Evolutionary conservation across 1,140 invertebrate species (phyloP), one percentile per base, ranked within the genome.

Genomic region (Temnothorax curvispinosus): DNA sequence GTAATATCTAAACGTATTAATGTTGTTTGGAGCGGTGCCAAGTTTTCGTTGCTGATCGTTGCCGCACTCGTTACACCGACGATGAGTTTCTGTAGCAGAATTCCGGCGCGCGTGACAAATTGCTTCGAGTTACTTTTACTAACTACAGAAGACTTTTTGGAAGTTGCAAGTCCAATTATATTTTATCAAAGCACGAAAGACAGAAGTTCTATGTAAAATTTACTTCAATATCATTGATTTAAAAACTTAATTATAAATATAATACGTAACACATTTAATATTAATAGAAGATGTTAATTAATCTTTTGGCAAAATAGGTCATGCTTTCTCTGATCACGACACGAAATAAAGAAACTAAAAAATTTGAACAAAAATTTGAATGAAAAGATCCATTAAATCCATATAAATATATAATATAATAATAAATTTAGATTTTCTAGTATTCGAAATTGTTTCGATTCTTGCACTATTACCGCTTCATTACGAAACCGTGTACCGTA

Each of bases 1-100:
- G 58, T 89, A 89, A 90, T 87, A 87, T 54, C 88, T 58, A 64
- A 74, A 88, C 65, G 89, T 78, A 88, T 87, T 90, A 87, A 90
- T 60, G 85, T 88, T 56, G 58, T 7, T 72, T 90, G 89, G 88
- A 80, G 3, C 35, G 27, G 35, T 27, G 88, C 88, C 89, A 90
- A 62, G 58, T 78, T 90, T 87, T 89, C 81, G 77, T 90, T 90
- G 88, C 86, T 75, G 77, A 89, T 90, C 72, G 85, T 67, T 89
- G 88, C 86, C 85, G 86, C 78, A 89, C 89, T 90, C 76, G 72
- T 90, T 87, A 84, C 76, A 60, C 67, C 52, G 64, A 44, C 85
- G 77, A 82, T 89, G 88, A 85, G 72, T 56, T 71, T 32, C 74
- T 50, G 62, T 52, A 47, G 85, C 50, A 60, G 62, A 76, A 87